Conservation (phyloP, 92 coral and sea anemone genomes). For the Blastomussa wellsi region DNA sequence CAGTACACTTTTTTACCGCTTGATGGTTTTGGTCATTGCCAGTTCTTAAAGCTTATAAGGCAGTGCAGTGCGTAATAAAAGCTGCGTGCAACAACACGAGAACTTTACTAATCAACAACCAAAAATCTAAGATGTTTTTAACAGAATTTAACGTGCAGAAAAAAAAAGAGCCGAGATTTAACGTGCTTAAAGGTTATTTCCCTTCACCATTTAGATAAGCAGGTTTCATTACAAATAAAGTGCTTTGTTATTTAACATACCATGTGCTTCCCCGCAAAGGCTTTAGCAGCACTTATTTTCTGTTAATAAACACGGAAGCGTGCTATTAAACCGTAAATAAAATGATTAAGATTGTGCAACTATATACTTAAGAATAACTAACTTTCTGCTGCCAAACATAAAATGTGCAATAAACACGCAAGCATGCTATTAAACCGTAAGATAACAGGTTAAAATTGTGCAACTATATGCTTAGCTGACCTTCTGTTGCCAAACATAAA, state of each 20-base stretch:
- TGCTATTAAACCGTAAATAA: neutral
- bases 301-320: constrained; percentile 48
- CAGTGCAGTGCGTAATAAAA: neutral
- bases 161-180: neutral
- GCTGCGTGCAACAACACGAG: neutral
- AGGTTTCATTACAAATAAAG: neutral
- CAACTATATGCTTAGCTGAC: neutral
- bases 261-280: constrained; percentile 29
- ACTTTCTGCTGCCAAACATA: constrained; percentile 61
- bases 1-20: neutral
- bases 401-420: neutral
- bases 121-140: neutral
- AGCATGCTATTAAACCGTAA: constrained; percentile 14
- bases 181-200: neutral
- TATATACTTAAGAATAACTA: neutral
- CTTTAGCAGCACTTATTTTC: constrained; percentile 50
- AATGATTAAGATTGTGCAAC: neutral
- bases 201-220: constrained; percentile 8
- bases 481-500: neutral
- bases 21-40: neutral
- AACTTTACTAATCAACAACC: neutral
- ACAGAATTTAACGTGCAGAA: neutral
- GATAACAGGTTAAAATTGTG: neutral
- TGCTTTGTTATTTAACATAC: constrained; percentile 20
- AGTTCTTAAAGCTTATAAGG: neutral